Evolutionary conservation across 2,113 vertebrate genomes (phyloP).

Genomic region (Motacilla alba): DNA sequence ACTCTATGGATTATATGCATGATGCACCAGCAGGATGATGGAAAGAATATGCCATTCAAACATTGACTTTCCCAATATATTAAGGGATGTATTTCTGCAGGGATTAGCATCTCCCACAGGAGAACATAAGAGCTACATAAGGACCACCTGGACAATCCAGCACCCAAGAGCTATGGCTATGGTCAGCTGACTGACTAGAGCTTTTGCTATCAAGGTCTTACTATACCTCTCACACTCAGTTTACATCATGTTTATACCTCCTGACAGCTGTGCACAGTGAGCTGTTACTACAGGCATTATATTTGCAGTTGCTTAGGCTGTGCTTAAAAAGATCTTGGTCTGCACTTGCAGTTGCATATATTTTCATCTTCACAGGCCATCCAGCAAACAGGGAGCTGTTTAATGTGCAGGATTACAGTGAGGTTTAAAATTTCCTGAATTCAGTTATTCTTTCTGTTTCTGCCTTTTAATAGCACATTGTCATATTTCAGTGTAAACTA

Average conservation of each 20-base stretch:
- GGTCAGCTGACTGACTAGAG: background rate
- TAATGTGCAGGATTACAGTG: background rate
- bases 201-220: background rate
- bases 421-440: background rate
- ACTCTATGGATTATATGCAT: background rate
- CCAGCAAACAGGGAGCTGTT: background rate
- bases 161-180: rapidly evolving
- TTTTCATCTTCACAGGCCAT: background rate
- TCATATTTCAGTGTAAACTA: background rate
- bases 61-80: background rate
- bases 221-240: background rate
- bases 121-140: background rate
- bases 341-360: background rate
- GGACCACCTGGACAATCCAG: background rate
- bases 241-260: background rate
- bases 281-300: background rate
- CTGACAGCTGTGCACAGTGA: background rate
- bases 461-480: background rate
- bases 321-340: background rate
- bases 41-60: background rate
- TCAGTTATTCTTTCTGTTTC: background rate
- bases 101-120: background rate
- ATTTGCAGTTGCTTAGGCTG: background rate
- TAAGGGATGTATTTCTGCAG: background rate
- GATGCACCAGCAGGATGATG: background rate